Base-by-base conservation (phyloP, 2,888 invertebrate genomes). In the Saturnia pavonia region DNA sequence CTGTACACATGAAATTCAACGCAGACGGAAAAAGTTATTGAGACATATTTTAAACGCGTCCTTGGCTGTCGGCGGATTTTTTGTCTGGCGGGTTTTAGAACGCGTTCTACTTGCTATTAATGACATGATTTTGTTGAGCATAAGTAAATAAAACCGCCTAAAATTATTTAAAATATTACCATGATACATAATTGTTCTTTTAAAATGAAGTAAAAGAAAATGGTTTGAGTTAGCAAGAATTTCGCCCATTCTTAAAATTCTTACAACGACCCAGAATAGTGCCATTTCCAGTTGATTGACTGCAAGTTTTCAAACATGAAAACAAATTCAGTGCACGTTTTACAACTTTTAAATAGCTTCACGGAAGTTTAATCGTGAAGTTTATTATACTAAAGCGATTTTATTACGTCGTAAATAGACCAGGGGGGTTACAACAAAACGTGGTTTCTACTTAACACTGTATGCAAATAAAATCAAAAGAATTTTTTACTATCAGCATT, bases 281-380 rank as follows among this genome's bases (percentile, higher is more conserved):
- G 11, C 8, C 7, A n/a, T 65, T 63, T 65, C 19, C 40, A n/a
- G 16, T 65, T n/a, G 40, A 65, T 65, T 65, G 40, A 65, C 65
- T 34, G 9, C 16, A 65, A n/a, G 40, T 40, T 40, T 40, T 19
- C 65, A 27, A 60, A 60, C 14, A 67, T 19, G 57, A 42, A 54
- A 69, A 42, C 65, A 65, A 40, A 65, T 65, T 40, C 65, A 65
- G 40, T 65, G 40, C 65, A 65, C 40, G 65, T 65, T 65, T 65
- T 65, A 65, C 40, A 11, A 65, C 65, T n/a, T 65, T 65, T 40
- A 65, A 65, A 65, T 65, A 65, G 65, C 65, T 65, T 65, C n/a
- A 40, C 40, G 40, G 19, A 65, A 65, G 65, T 40, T 65, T 65
- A 65, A 65, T 40, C 40, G 65, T 40, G 12, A 65, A 65, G 65